Conservation (phyloP, 2,113 vertebrate species). For the Theristicus caerulescens region DNA sequence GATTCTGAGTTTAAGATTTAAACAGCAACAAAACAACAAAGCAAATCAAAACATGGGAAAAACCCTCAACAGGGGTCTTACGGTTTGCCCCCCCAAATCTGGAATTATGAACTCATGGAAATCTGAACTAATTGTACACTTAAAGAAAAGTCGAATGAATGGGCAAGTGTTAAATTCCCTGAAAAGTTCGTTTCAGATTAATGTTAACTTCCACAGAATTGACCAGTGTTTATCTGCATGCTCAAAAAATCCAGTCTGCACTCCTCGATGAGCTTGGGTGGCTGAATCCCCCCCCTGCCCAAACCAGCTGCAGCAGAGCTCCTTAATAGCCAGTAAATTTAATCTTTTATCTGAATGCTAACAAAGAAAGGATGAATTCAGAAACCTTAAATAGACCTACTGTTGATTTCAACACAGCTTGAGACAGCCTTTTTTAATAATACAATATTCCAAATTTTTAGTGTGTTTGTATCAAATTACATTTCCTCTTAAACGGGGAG, state of each 20-base stretch:
- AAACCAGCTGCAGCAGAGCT: neutral
- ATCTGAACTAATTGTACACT: neutral
- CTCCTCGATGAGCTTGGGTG: neutral
- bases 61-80: neutral
- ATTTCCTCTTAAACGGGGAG: neutral
- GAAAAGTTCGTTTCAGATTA: neutral
- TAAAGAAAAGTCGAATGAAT: neutral
- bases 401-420: constrained; percentile 6
- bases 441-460: neutral
- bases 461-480: constrained; percentile 5
- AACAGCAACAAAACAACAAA: neutral
- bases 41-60: neutral
- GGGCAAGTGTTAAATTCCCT: neutral
- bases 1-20: neutral
- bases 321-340: neutral
- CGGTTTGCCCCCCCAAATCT: neutral
- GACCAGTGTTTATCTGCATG: neutral
- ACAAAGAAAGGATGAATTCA: constrained; percentile 42
- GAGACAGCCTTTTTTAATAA: constrained; percentile 35
- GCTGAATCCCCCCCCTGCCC: neutral
- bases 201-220: neutral
- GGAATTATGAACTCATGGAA: neutral
- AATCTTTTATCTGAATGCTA: constrained; percentile 29
- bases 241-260: neutral
- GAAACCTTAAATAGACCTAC: constrained; percentile 29